Conservation (phyloP, 2,888 invertebrate genomes). For the Sinhomidia bicolor region DNA sequence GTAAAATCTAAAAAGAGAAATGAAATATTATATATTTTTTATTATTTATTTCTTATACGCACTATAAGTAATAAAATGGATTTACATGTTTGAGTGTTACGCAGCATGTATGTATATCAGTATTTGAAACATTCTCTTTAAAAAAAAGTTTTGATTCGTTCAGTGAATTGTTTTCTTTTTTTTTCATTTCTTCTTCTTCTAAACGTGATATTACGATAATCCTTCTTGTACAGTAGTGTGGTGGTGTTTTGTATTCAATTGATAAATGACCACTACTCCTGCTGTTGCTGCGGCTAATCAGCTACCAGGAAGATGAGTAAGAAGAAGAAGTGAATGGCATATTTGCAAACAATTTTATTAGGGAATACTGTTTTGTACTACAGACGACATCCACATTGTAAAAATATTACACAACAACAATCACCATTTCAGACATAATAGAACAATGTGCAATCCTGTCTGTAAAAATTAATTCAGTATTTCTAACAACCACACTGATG, state of each 20-base stretch:
- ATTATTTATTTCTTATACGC: background rate
- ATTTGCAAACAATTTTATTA: constrained; percentile 1
- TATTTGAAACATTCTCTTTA: background rate
- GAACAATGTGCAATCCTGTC: background rate
- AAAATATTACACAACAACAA: background rate
- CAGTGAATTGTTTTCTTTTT: background rate
- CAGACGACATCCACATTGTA: background rate
- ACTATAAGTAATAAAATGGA: background rate
- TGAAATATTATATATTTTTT: background rate
- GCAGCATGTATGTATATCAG: background rate
- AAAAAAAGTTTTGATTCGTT: background rate
- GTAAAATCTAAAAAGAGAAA: background rate
- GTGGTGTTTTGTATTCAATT: background rate
- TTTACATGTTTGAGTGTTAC: background rate
- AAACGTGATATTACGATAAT: constrained; percentile 1
- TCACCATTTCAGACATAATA: background rate
- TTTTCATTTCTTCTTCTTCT: too few species aligned
- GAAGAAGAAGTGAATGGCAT: constrained; percentile 61
- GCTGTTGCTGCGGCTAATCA: too few species aligned
- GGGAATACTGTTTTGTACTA: too few species aligned
- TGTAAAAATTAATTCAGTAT: background rate
- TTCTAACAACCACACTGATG: background rate
- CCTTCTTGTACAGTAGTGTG: background rate
- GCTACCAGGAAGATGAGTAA: constrained; percentile 49
- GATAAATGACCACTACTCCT: background rate